phyloP scores from a whole-genome alignment of 2,113 vertebrate genomes.

The Limanda limanda region DNA sequence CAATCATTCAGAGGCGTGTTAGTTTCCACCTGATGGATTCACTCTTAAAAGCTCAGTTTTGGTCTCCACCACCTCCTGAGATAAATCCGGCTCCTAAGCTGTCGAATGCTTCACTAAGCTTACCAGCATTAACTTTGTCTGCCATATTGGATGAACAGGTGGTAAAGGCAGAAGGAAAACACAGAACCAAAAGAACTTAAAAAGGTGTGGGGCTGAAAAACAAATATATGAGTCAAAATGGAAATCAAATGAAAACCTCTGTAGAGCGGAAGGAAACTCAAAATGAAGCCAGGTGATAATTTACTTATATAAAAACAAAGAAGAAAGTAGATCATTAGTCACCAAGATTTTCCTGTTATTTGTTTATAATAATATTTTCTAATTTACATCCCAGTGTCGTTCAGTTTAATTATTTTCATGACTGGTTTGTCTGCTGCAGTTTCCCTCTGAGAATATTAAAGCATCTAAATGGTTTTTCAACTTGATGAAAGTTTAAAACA shows the following conservation, averaged over 20 bases:
- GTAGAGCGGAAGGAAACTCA: not conserved
- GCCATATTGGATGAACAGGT: not conserved
- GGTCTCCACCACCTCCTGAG: not conserved
- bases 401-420: too few relatives aligned
- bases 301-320: not conserved
- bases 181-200: not conserved
- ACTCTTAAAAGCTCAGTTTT: not conserved
- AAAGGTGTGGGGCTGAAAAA: not conserved
- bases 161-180: not conserved
- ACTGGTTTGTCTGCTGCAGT: too few relatives aligned
- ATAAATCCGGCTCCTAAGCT: not conserved
- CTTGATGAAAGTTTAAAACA: too few relatives aligned
- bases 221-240: not conserved
- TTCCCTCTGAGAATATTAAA: too few relatives aligned
- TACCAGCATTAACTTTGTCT: not conserved
- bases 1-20: too few relatives aligned
- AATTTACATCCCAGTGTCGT: too few relatives aligned
- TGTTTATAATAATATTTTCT: too few relatives aligned
- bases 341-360: too few relatives aligned
- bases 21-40: too few relatives aligned
- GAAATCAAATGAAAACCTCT: not conserved
- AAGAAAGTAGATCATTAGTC: too few relatives aligned
- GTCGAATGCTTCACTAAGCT: not conserved
- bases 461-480: too few relatives aligned
- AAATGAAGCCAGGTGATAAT: not conserved